phyloP scores from a whole-genome alignment of 1,140 invertebrate species.

The Augochlora pura region DNA sequence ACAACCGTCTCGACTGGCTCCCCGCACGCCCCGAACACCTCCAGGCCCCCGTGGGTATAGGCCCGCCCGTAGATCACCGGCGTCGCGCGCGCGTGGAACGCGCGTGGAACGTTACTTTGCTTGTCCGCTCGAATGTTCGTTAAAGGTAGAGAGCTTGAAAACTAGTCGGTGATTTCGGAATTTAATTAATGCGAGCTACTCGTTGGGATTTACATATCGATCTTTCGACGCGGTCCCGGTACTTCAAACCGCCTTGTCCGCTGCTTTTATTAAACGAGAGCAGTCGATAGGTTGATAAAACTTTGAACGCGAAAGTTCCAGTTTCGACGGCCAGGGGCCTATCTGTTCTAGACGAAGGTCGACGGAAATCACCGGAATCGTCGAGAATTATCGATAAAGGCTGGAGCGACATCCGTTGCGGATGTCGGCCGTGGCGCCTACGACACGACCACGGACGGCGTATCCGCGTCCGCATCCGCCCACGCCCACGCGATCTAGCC shows the following conservation, averaged over 20 bases:
- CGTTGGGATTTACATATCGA: too few relatives aligned
- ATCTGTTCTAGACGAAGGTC: not conserved
- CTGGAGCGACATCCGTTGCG: too few relatives aligned
- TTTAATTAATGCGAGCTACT: too few relatives aligned
- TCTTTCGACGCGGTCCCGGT: too few relatives aligned
- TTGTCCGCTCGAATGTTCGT: conserved; percentile 55
- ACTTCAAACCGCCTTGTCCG: too few relatives aligned
- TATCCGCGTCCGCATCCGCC: conserved; percentile 9
- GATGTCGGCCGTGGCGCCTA: conserved; percentile 47
- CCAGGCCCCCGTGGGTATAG: conserved; percentile 7
- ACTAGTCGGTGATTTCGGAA: too few relatives aligned
- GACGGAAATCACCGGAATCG: conserved; percentile 26
- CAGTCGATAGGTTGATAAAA: too few relatives aligned
- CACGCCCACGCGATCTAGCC: conserved; percentile 46
- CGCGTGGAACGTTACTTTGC: conserved; percentile 41
- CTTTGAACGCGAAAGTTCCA: too few relatives aligned
- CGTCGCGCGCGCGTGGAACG: not conserved
- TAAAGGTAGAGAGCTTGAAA: conserved; percentile 21
- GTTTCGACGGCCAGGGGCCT: too few relatives aligned
- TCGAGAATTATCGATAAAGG: not conserved
- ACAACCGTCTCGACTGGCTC: conserved; percentile 22
- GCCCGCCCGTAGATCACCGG: conserved; percentile 45
- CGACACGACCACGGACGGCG: conserved; percentile 5
- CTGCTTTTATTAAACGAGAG: too few relatives aligned
- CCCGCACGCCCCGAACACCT: not conserved